These are phyloP conservation scores for Elymnias hypermnestra DNA, from an alignment of 1,140 invertebrate species.

Conservation along the genomic window DNA sequence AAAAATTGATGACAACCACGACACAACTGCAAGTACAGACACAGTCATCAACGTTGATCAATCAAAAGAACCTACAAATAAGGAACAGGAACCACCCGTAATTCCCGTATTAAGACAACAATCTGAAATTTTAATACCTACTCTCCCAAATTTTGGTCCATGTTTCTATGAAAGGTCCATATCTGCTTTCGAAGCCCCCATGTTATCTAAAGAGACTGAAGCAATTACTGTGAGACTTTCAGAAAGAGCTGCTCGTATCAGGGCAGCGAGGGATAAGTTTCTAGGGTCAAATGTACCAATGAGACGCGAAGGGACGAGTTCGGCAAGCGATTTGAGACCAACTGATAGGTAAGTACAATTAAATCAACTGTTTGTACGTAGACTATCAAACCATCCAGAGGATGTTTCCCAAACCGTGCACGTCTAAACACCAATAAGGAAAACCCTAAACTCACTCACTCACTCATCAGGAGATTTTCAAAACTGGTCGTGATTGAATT, in stretches of 20 bases:
- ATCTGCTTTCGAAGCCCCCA: constrained; percentile 38
- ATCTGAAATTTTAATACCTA: constrained; percentile 44
- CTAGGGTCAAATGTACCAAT: constrained; percentile 57
- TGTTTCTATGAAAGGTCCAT: constrained; percentile 48
- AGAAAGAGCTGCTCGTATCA: constrained; percentile 76
- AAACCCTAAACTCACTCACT: too few relatives aligned
- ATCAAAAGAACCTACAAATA: constrained; percentile 23
- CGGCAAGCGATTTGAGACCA: constrained; percentile 60
- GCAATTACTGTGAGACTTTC: constrained; percentile 31
- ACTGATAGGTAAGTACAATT: constrained; percentile 47
- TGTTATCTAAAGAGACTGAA: constrained; percentile 21
- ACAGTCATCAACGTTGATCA: constrained; percentile 45
- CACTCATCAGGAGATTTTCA: too few relatives aligned
- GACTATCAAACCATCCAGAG: too few relatives aligned
- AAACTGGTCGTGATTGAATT: too few relatives aligned
- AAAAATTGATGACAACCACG: constrained; percentile 39
- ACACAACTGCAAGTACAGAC: constrained; percentile 51
- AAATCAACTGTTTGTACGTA: not conserved
- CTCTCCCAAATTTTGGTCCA: constrained; percentile 39
- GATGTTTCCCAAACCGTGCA: too few relatives aligned
- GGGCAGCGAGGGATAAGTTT: constrained; percentile 81
- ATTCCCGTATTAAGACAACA: constrained; percentile 42
- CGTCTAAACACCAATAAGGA: too few relatives aligned
- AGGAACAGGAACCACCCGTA: constrained; percentile 10
- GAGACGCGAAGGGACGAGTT: constrained; percentile 57